Percentiles rank a stretch among this genome's conserved stretches.
phyloP scores from a whole-genome alignment of 2,797 vertebrate species.

The Arctocebus calabarensis region DNA sequence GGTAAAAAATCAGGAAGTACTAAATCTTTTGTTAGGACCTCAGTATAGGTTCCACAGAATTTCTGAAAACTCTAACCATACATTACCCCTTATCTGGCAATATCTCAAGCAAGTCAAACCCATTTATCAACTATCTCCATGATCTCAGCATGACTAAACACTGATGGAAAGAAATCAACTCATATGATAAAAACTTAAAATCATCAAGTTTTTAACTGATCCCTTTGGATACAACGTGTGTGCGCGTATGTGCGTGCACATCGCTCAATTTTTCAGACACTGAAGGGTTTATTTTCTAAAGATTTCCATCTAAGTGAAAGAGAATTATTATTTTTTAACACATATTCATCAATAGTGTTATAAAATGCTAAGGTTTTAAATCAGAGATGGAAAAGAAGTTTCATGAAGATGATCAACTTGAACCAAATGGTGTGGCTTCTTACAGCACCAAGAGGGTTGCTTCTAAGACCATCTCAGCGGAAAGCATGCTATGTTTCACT shows the following conservation, averaged over 20 bases:
- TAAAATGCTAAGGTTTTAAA: constrained; percentile 56
- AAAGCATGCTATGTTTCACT: constrained; percentile 1
- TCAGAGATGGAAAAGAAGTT: constrained; percentile 39
- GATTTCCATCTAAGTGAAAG: constrained; percentile 24
- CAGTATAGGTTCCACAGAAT: constrained; percentile 25
- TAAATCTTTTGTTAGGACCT: constrained; percentile 48
- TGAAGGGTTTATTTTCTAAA: constrained; percentile 8
- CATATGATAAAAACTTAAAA: constrained; percentile 52
- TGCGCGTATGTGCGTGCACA: not conserved
- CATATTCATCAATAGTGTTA: not conserved
- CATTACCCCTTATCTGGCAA: not conserved
- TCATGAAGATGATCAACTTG: constrained; percentile 8
- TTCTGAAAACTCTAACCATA: not conserved
- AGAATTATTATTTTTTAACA: constrained; percentile 26
- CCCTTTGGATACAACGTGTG: not conserved
- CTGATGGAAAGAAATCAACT: constrained; percentile 50
- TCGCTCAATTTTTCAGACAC: constrained; percentile 41
- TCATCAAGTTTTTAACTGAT: constrained; percentile 23
- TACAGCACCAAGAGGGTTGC: not conserved
- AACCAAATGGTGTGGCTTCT: constrained; percentile 24
- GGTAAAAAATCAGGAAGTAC: constrained; percentile 39
- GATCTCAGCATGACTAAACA: not conserved
- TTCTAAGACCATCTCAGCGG: not conserved
- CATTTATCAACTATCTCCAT: constrained; percentile 48
- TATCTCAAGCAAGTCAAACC: constrained; percentile 2